Evolutionary conservation across 2,113 vertebrate genomes (phyloP).

Genomic region (Heterotilapia buettikoferi): DNA sequence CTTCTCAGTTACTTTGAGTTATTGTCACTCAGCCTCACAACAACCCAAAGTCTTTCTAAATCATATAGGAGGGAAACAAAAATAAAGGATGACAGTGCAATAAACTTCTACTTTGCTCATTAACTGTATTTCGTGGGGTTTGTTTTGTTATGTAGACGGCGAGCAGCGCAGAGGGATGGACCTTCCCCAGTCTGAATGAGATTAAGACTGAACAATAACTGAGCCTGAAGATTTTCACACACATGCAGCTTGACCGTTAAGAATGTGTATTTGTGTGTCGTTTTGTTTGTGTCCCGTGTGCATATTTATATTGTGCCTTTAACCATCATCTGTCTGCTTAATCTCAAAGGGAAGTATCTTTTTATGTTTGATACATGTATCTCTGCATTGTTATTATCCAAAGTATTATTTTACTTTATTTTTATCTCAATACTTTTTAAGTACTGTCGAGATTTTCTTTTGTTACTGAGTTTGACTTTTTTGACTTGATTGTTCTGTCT

Average conservation of each 20-base stretch:
- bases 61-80: background rate
- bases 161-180: background rate
- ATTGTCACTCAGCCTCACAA: background rate
- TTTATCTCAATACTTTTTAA: background rate
- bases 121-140: background rate
- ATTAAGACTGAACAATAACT: conserved; percentile 62
- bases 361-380: conserved; percentile 39
- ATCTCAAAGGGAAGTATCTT: conserved; percentile 64
- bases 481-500: conserved; percentile 6
- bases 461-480: background rate
- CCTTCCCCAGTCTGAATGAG: background rate
- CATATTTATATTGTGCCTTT: conserved; percentile 63
- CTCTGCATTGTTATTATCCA: conserved; percentile 37
- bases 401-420: conserved; percentile 43
- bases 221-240: conserved; percentile 61
- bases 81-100: conserved; percentile 53
- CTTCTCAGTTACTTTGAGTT: background rate
- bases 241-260: conserved; percentile 68
- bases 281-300: background rate
- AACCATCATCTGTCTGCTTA: conserved; percentile 46
- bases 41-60: background rate
- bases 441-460: background rate
- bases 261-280: conserved; percentile 66
- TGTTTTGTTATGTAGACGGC: background rate
- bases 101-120: conserved; percentile 44